These are phyloP conservation scores for Ascidia mentula DNA, from an alignment of 23 tunicate species.

Conservation along the genomic window DNA sequence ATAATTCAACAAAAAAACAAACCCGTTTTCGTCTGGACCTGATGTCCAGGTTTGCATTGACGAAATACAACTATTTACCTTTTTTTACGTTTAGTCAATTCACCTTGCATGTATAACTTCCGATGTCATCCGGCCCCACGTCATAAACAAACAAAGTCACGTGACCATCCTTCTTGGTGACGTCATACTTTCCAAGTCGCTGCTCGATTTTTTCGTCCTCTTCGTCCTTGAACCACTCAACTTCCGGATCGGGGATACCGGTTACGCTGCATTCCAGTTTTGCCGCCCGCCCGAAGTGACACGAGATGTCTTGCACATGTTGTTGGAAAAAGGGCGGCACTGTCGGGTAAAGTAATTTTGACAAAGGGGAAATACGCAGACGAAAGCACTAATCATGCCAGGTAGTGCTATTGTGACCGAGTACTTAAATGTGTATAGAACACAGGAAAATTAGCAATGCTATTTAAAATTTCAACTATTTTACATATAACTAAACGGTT, in stretches of 20 bases:
- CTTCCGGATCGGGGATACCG: conserved; percentile 57
- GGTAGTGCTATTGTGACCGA: too few relatives aligned
- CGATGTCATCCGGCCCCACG: conserved; percentile 52
- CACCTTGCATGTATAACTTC: conserved; percentile 72
- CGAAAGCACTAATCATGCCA: too few relatives aligned
- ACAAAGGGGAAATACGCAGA: too few relatives aligned
- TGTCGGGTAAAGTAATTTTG: conserved; percentile 1
- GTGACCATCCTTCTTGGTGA: conserved; percentile 30
- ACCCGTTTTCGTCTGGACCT: background rate
- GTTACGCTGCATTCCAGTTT: conserved; percentile 63
- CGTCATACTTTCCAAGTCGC: conserved; percentile 33
- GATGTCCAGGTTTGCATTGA: background rate
- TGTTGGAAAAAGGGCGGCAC: conserved; percentile 50
- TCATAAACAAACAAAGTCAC: conserved; percentile 45
- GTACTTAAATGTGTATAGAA: too few relatives aligned
- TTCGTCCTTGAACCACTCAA: conserved; percentile 60
- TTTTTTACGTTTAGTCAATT: background rate
- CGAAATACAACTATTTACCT: background rate
- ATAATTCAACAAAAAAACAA: too few relatives aligned
- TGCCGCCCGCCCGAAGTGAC: conserved; percentile 51
- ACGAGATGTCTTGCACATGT: conserved; percentile 40
- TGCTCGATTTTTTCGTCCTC: conserved; percentile 14
- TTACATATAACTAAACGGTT: too few relatives aligned
- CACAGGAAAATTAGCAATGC: too few relatives aligned
- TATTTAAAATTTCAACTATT: too few relatives aligned